Conservation (phyloP, 2,113 vertebrate genomes). For the Mormyrus iriodes region DNA sequence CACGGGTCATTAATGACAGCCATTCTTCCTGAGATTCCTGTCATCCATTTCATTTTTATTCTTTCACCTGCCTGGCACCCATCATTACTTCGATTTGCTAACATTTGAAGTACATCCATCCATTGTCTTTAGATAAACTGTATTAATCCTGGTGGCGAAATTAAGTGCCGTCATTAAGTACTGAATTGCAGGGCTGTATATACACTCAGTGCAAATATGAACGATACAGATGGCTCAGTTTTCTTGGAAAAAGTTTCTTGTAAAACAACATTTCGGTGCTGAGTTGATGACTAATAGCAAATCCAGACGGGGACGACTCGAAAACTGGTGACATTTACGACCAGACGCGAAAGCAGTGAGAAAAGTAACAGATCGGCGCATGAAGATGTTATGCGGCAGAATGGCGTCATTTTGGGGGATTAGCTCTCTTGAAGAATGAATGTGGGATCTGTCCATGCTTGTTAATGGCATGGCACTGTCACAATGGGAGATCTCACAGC, state of each 20-base stretch:
- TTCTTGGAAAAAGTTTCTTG: constrained; percentile 6
- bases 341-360: not conserved
- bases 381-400: not conserved
- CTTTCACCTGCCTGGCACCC: not conserved
- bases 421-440: not conserved
- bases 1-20: not conserved
- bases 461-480: not conserved
- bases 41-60: not conserved
- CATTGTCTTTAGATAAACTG: not conserved
- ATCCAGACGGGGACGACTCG: not conserved
- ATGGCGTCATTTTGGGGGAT: not conserved
- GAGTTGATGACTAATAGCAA: not conserved
- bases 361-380: not conserved
- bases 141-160: not conserved
- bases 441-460: not conserved
- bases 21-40: not conserved
- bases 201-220: not conserved
- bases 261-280: not conserved
- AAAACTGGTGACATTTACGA: not conserved
- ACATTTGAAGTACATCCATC: not conserved
- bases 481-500: not conserved
- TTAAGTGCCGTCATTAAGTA: not conserved
- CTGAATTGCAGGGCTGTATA: not conserved
- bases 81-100: not conserved
- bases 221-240: not conserved